These are phyloP conservation scores for Acleris laterana DNA, from an alignment of 2,888 invertebrate species.

Conservation along the genomic window DNA sequence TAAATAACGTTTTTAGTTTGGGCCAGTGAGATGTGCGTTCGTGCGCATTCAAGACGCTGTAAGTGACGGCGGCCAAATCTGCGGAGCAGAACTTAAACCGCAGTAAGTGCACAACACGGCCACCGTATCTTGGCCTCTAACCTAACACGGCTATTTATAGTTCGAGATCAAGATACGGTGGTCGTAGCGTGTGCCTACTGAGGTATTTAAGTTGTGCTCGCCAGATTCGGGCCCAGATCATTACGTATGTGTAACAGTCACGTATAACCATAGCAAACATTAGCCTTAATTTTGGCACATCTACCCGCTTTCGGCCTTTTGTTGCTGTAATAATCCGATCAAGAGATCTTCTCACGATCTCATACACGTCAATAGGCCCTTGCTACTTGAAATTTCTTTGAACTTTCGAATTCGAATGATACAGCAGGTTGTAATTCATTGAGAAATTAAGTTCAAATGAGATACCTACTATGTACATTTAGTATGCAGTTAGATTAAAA, in stretches of 20 bases:
- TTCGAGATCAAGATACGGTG: no score
- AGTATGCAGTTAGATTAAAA: not conserved
- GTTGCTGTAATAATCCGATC: slow-evolving; percentile 28
- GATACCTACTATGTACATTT: not conserved
- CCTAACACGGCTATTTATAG: no score
- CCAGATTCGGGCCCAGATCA: slow-evolving; percentile 39
- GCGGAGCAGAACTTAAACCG: not conserved
- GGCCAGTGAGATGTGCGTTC: slow-evolving; percentile 10
- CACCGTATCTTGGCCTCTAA: no score
- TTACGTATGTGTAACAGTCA: slow-evolving; percentile 45
- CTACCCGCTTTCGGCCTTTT: slow-evolving; percentile 29
- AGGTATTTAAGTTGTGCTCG: no score
- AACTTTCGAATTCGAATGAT: slow-evolving; percentile 27
- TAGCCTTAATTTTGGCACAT: slow-evolving; percentile 48
- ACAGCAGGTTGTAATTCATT: not conserved
- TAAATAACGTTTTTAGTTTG: slow-evolving; percentile 13
- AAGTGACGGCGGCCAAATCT: slow-evolving; percentile 39
- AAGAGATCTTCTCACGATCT: slow-evolving; percentile 31
- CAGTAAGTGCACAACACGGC: no score
- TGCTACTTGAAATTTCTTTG: slow-evolving; percentile 5
- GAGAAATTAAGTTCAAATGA: not conserved
- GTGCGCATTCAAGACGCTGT: slow-evolving; percentile 23
- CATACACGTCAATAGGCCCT: slow-evolving; percentile 28
- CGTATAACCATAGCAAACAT: slow-evolving; percentile 43
- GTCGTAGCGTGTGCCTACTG: no score